phyloP scores from a whole-genome alignment of 2,888 invertebrate species.

The Drosophila koepferae region DNA sequence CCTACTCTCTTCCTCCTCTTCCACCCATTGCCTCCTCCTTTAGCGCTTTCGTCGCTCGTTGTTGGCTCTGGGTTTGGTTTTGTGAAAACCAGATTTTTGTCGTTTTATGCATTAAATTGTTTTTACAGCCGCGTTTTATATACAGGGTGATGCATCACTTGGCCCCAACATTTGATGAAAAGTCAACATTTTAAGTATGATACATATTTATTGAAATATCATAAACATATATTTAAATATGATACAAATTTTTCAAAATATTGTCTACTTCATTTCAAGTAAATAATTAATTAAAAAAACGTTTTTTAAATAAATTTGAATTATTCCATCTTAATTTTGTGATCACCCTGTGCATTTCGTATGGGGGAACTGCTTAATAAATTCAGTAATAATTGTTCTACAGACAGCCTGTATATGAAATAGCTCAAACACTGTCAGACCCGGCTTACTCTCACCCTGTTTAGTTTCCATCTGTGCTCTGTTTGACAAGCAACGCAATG shows the following conservation, averaged over 20 bases:
- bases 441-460: constrained; percentile 21
- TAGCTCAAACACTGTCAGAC: too few relatives aligned
- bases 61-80: constrained; percentile 73
- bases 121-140: constrained; percentile 78
- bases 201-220: background rate
- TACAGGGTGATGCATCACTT: constrained; percentile 58
- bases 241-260: background rate
- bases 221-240: too few relatives aligned
- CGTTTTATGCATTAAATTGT: constrained; percentile 83
- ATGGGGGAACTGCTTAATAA: too few relatives aligned
- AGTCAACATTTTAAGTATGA: background rate
- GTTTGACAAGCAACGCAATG: background rate
- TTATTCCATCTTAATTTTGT: background rate
- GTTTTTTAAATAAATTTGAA: background rate
- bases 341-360: background rate
- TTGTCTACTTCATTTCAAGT: background rate
- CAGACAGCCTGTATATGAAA: background rate
- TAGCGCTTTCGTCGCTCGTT: constrained; percentile 68
- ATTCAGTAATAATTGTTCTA: background rate
- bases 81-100: constrained; percentile 82
- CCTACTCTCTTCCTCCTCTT: constrained; percentile 18
- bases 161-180: background rate
- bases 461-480: background rate
- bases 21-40: constrained; percentile 60
- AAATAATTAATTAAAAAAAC: background rate